These are phyloP conservation scores for Pseudopleuronectes americanus DNA, from an alignment of 2,797 vertebrate genomes.

Conservation along the genomic window DNA sequence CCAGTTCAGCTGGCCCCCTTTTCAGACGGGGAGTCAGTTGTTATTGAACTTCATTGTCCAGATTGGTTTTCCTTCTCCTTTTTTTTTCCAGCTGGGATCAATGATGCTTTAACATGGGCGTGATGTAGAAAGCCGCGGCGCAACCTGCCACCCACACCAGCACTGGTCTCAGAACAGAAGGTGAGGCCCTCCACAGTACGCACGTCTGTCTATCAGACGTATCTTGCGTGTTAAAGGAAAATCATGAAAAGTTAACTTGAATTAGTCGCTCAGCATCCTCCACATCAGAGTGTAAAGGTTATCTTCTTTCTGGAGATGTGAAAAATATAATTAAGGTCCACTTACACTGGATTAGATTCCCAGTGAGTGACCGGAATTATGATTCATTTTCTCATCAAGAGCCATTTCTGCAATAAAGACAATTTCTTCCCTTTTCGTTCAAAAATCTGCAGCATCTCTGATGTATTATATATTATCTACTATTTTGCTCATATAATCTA, in stretches of 20 bases:
- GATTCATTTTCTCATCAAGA: not conserved
- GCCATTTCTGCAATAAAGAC: not conserved
- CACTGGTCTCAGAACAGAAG: constrained; percentile 23
- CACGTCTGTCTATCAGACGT: not conserved
- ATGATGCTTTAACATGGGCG: constrained; percentile 93
- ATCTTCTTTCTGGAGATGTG: not conserved
- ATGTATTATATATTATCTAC: not conserved
- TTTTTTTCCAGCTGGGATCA: constrained; percentile 98
- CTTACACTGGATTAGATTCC: not conserved
- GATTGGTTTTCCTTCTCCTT: constrained; percentile 73
- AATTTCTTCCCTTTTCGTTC: not conserved
- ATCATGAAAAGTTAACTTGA: not conserved
- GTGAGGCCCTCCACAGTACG: not conserved
- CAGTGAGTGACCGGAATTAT: not conserved
- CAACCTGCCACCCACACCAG: constrained; percentile 85
- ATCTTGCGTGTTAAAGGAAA: not conserved
- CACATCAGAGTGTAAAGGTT: not conserved
- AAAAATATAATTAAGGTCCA: not conserved
- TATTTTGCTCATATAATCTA: too few relatives aligned
- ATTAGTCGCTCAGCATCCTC: not conserved
- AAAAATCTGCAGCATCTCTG: not conserved
- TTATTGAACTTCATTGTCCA: constrained; percentile 99
- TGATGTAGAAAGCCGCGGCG: constrained; percentile 90
- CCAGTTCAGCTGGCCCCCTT: constrained; percentile 88
- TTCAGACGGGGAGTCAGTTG: constrained; percentile 91